Evolutionary conservation across 2,113 vertebrate genomes (phyloP).

Genomic region (Lutjanus erythropterus): DNA sequence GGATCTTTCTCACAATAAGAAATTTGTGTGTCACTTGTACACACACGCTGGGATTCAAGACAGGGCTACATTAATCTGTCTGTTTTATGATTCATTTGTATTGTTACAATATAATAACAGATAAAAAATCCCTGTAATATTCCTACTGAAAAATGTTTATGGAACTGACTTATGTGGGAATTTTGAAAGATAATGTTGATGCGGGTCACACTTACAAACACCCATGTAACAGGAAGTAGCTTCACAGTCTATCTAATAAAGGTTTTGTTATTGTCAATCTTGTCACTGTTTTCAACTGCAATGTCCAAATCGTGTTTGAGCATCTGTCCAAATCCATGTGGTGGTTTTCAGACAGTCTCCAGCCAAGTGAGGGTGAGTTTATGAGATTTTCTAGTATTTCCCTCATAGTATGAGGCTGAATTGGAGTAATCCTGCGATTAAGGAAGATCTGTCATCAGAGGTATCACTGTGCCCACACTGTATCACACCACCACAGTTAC

Average conservation of each 20-base stretch:
- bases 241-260: background rate
- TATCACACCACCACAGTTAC: conserved; percentile 39
- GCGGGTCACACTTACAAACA: background rate
- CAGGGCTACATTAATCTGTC: too few species aligned
- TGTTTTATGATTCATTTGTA: too few species aligned
- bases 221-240: background rate
- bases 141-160: background rate
- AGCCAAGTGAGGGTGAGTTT: conserved; percentile 1
- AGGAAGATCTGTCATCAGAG: conserved; percentile 44
- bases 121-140: background rate
- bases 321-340: background rate
- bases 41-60: background rate
- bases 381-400: conserved; percentile 14
- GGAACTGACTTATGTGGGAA: background rate
- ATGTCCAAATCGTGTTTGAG: background rate
- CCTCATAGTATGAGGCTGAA: conserved; percentile 2
- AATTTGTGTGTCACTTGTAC: background rate
- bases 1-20: background rate
- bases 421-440: conserved; percentile 30
- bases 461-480: conserved; percentile 59
- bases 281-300: background rate
- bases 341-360: background rate
- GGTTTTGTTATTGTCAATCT: background rate
- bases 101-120: background rate
- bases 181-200: background rate